phyloP scores from a whole-genome alignment of 2,888 invertebrate genomes.

The Pterobdella sp. region DNA sequence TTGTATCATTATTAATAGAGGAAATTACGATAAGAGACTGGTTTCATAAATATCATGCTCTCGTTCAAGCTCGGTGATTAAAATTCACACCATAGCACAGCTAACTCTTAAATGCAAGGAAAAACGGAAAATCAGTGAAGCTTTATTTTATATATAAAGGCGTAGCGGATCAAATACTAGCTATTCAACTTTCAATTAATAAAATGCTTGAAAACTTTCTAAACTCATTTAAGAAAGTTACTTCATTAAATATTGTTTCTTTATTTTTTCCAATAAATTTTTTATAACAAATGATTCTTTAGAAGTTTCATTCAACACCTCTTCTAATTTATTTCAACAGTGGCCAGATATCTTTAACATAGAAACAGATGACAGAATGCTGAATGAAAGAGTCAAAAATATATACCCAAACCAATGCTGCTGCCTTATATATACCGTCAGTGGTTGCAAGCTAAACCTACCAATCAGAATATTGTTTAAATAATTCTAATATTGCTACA shows the following conservation, averaged over 20 bases:
- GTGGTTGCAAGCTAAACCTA: not conserved
- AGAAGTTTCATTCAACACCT: not conserved
- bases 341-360: slow-evolving; percentile 21
- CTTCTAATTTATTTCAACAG: not conserved
- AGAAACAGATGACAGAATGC: not conserved
- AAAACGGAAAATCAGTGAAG: no score
- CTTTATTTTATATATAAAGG: no score
- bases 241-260: not conserved
- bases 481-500: slow-evolving; percentile 8
- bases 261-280: no score
- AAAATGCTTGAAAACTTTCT: not conserved
- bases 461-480: not conserved
- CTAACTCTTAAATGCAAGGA: no score
- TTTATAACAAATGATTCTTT: no score
- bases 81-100: no score
- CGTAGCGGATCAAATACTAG: no score
- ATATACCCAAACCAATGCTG: slow-evolving; percentile 47
- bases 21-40: no score
- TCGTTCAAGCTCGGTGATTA: no score
- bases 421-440: slow-evolving; percentile 48
- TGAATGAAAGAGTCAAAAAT: slow-evolving; percentile 41
- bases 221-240: not conserved
- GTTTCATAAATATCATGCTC: no score
- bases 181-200: no score
- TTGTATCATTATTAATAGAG: no score